These are phyloP conservation scores for Dolichopus griseipennis DNA, from an alignment of 2,888 invertebrate species.

Conservation along the genomic window DNA sequence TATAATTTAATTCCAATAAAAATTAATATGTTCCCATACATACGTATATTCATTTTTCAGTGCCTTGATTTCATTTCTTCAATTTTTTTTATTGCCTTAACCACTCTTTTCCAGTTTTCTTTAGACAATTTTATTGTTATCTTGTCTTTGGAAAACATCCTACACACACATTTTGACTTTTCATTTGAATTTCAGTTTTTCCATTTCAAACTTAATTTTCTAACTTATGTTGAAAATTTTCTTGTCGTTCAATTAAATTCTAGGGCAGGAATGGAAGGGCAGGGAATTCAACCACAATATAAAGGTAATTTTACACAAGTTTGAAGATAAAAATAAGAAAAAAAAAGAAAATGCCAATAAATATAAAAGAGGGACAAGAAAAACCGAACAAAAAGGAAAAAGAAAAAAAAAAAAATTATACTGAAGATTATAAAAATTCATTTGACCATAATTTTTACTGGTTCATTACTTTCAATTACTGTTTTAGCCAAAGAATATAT, in stretches of 20 bases:
- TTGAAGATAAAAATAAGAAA: too few relatives aligned
- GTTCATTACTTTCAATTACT: constrained; percentile 6
- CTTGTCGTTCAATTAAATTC: background rate
- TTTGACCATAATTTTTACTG: constrained; percentile 4
- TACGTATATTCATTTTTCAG: background rate
- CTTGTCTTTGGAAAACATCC: background rate
- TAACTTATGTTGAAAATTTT: background rate
- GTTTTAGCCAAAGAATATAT: background rate
- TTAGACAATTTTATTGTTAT: background rate
- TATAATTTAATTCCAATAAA: background rate
- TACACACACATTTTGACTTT: too few relatives aligned
- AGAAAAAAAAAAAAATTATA: background rate
- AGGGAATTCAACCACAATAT: background rate
- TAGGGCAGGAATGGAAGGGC: too few relatives aligned
- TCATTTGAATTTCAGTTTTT: background rate
- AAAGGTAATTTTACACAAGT: background rate
- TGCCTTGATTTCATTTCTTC: background rate
- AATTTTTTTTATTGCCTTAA: background rate
- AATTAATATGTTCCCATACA: background rate
- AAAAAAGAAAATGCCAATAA: background rate
- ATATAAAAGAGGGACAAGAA: background rate
- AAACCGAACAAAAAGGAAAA: background rate
- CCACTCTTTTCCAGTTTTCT: background rate
- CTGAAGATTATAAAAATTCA: background rate
- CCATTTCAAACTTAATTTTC: background rate